Evolutionary conservation across 2,888 invertebrate genomes (phyloP), one percentile per base, ranked within the genome.

Genomic region (Campaea margaritaria): DNA sequence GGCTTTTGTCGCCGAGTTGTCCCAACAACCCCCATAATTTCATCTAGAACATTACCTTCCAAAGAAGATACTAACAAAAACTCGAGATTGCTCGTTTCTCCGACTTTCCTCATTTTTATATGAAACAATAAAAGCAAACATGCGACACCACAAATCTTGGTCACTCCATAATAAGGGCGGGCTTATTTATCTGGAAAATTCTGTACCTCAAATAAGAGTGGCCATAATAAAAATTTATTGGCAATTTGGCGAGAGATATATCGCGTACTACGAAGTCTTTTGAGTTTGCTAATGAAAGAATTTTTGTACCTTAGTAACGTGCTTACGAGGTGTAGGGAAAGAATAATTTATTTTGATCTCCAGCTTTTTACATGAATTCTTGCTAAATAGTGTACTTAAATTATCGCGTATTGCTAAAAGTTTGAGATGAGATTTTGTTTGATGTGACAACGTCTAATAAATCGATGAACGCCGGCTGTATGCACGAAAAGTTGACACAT

Each of bases 161-260:
- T 76, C 78, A 79, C 77, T 82, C 73, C 75, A 81, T 82, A 81
- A 83, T 82, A 86, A 84, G 84, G 82, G 81, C 78, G 78, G 73
- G 75, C 74, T 79, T 86, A 87, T 89, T 88, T 89, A 86, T 86
- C 82, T 80, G 77, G 72, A 79, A 83, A 84, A 85, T 83, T 81
- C 81, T 78, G 85, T 85, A 85, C 87, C 86, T 87, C 87, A 84
- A 89, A 87, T 81, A 83, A 85, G 84, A 87, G 84, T 80, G 87
- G 87, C 86, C 79, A 88, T 91, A 91, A 91, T 89, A 90, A 84
- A 87, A 91, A 90, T 89, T 91, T 90, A 90, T 90, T 85, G 91
- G 85, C 89, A 89, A 90, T 91, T 90, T 89, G 79, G 76, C 76
- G 77, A 72, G 72, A 86, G 83, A 89, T 85, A 86, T 87, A 89